Base-by-base conservation (phyloP, 1,140 invertebrate species). In the Aphidius gifuensis region DNA sequence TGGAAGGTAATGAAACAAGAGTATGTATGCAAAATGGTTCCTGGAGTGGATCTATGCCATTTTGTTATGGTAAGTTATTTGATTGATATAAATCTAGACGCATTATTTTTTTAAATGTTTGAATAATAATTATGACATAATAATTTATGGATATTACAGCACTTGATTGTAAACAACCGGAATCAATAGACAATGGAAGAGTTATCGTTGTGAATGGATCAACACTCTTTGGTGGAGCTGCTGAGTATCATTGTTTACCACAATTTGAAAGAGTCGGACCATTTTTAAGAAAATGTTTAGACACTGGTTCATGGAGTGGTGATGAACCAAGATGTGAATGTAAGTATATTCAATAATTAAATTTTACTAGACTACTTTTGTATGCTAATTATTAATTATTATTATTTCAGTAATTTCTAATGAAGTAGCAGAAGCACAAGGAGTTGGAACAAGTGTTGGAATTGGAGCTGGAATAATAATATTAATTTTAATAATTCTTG, bases 241-340 rank as follows among this genome's bases (percentile, higher is more conserved):
- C 93, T 2, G 91, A 94, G 71, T 97, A 96, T 74, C 90, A 93
- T 66, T 97, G 95, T 72, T 79, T 94, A 58, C 92, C 91, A 6
- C 90, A 91, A 65, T 94, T 85, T 77, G 88, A 91, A 72, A 84
- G 92, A 47, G 85, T 90, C 2, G 92, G 92, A 0, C 88, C 90
- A 5, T 93, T 92, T 74, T 77, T 92, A 4, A 82, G 92, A 54
- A 92, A 92, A 71, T 94, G 92, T 75, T 80, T 89, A 70, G 91
- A 93, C 54, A 89, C 88, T 60, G 92, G 90, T 5, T 78, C 84
- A 9, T 95, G 92, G 93, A 92, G 90, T 7, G 92, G 91, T 3
- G 89, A 91, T 16, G 89, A 92, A 68, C 89, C 92, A 0, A 83
- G 79, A 69, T 92, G 92, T 76, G 85, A 92, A 79, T 73, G 86